Evolutionary conservation across 2,113 vertebrate species (phyloP).

Genomic region (Campylorhamphus procurvoides): DNA sequence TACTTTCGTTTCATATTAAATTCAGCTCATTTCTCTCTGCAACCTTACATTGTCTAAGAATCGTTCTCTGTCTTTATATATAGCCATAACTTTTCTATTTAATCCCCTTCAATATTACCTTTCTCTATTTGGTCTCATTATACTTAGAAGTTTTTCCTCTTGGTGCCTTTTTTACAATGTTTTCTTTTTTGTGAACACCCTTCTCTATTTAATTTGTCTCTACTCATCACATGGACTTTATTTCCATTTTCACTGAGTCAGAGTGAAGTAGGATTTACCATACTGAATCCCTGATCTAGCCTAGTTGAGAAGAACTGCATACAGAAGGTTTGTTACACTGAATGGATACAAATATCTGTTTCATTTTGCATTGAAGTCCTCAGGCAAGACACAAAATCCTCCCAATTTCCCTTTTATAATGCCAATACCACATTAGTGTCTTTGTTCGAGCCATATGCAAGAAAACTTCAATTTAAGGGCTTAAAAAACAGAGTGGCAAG

Average conservation of each 20-base stretch:
- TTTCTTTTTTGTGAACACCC: neutral
- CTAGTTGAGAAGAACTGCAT: neutral
- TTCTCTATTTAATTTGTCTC: neutral
- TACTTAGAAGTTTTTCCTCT: neutral
- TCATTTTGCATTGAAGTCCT: neutral
- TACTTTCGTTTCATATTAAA: neutral
- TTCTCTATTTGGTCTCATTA: neutral
- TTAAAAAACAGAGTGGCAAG: neutral
- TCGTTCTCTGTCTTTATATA: neutral
- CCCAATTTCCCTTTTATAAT: neutral
- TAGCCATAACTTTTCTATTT: neutral
- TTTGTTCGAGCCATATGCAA: fast-evolving
- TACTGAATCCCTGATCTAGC: neutral
- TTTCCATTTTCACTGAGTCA: neutral
- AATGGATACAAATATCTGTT: neutral
- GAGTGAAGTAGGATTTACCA: neutral
- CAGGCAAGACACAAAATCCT: neutral
- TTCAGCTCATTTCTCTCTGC: neutral
- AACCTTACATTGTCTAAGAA: neutral
- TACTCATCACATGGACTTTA: neutral
- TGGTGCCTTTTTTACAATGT: neutral
- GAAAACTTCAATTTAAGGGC: neutral
- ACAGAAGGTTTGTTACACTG: neutral
- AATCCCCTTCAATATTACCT: neutral
- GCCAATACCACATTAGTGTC: neutral